Percentiles rank a stretch among this genome's conserved stretches.
These are phyloP conservation scores for Dallia pectoralis DNA, from an alignment of 2,797 vertebrate species.

Conservation along the genomic window DNA sequence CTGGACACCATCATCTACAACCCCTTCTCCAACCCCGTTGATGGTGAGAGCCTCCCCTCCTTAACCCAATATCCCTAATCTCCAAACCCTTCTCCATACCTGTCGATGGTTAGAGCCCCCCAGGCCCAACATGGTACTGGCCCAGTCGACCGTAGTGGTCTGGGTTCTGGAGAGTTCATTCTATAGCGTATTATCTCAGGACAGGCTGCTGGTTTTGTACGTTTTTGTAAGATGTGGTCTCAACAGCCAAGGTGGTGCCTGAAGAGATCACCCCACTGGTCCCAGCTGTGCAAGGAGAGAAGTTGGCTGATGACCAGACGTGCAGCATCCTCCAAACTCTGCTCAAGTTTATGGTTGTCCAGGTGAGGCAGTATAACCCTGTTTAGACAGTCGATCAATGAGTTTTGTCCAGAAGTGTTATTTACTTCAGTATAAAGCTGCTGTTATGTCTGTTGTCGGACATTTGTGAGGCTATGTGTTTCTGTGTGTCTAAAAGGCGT, in stretches of 20 bases:
- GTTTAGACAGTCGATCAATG: background rate
- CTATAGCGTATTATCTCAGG: background rate
- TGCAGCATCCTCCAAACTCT: conserved; percentile 93
- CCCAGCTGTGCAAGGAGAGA: conserved; percentile 88
- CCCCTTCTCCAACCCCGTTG: conserved; percentile 73
- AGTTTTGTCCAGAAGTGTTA: background rate
- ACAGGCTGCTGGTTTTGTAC: background rate
- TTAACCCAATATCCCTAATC: background rate
- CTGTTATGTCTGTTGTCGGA: conserved; percentile 34
- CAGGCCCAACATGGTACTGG: background rate
- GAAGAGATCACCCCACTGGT: conserved; percentile 94
- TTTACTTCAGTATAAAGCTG: background rate
- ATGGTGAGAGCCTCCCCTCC: conserved; percentile 77
- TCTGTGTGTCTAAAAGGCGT: conserved; percentile 76
- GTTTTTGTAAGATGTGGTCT: no score
- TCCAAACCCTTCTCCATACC: background rate
- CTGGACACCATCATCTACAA: conserved; percentile 92
- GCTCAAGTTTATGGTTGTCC: conserved; percentile 94
- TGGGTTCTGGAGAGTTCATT: background rate
- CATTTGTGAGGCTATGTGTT: background rate
- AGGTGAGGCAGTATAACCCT: conserved; percentile 73
- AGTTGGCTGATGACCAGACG: conserved; percentile 90
- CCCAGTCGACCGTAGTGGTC: background rate
- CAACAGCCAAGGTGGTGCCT: conserved; percentile 89
- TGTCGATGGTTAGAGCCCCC: no score